Conservation (phyloP, 2,797 vertebrate genomes). For the Crossoptilon crossoptilon region DNA sequence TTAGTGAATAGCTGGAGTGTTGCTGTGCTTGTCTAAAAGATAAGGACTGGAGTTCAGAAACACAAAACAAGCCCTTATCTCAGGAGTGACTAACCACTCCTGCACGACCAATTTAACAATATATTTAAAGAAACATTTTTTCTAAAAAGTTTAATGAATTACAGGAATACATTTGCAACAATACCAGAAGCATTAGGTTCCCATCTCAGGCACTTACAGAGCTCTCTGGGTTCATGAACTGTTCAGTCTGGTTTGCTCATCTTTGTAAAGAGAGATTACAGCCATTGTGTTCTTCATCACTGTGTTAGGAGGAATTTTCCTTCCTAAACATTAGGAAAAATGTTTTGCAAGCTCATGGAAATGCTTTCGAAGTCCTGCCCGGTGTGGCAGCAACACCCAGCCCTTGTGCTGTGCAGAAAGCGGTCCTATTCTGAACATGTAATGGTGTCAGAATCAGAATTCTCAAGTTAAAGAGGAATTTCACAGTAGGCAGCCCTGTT, state of each 20-base stretch:
- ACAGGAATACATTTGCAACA: neutral
- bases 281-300: neutral
- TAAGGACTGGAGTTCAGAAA: neutral
- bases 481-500: neutral
- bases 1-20: neutral
- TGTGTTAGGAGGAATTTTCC: neutral
- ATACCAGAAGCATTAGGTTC: fast-evolving
- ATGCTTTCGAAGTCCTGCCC: no score
- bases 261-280: neutral
- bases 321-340: neutral
- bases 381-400: neutral
- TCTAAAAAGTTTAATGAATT: neutral
- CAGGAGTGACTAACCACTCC: neutral
- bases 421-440: neutral
- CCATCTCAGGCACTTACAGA: neutral
- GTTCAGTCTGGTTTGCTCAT: neutral
- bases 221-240: neutral
- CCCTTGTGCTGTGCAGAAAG: neutral
- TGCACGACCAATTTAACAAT: neutral
- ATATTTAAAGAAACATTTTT: neutral
- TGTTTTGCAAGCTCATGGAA: neutral
- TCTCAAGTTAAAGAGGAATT: neutral
- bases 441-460: neutral
- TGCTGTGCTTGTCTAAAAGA: neutral
- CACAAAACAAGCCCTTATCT: neutral